Conservation (phyloP, 2,113 vertebrate species). For the Lota lota region DNA sequence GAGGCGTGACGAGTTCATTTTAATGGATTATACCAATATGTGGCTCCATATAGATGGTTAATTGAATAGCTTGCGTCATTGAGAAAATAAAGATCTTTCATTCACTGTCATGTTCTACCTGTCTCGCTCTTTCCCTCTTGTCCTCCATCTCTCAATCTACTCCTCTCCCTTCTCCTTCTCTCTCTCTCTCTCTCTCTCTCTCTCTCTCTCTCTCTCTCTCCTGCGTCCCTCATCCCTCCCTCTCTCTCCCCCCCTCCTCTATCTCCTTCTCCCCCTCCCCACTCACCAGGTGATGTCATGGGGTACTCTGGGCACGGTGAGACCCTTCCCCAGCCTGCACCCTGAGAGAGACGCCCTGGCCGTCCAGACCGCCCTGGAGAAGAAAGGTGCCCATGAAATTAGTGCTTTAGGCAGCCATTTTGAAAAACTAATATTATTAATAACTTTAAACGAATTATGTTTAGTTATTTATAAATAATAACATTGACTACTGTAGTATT, state of each 20-base stretch:
- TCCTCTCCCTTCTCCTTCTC: too few species aligned
- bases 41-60: too few species aligned
- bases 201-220: background rate
- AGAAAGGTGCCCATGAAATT: constrained; percentile 53
- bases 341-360: constrained; percentile 47
- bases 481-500: background rate
- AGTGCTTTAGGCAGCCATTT: too few species aligned
- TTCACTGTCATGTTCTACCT: too few species aligned
- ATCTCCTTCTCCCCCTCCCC: background rate
- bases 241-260: background rate
- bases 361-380: constrained; percentile 56
- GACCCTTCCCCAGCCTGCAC: constrained; percentile 62
- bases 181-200: background rate
- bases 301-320: constrained; percentile 68
- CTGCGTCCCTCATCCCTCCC: background rate
- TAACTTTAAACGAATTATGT: background rate
- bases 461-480: background rate
- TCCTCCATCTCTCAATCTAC: too few species aligned
- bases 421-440: background rate
- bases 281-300: constrained; percentile 56
- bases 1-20: too few species aligned
- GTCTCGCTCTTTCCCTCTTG: background rate
- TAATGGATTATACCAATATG: too few species aligned
- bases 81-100: too few species aligned
- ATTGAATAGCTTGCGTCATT: too few species aligned